Evolutionary conservation across 1,140 invertebrate species (phyloP).

Genomic region (Dendroctonus valens): DNA sequence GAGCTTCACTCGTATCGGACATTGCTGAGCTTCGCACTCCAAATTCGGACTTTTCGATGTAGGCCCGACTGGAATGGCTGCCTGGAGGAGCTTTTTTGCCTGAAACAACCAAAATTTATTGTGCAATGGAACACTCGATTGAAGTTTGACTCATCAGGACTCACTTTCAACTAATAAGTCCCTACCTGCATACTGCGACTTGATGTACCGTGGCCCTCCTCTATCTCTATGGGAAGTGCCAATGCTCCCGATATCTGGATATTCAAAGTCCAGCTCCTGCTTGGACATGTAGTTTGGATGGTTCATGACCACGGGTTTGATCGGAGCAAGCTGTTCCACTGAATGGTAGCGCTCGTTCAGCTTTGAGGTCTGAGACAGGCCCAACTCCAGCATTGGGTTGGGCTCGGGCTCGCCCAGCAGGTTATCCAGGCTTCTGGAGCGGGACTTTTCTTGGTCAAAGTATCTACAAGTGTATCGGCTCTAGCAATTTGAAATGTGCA

Average conservation of each 20-base stretch:
- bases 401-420: conserved; percentile 61
- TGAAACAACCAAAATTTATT: not conserved
- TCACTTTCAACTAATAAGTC: no score
- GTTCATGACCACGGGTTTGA: conserved; percentile 54
- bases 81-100: conserved; percentile 66
- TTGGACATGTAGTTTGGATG: conserved; percentile 58
- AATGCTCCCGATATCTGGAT: conserved; percentile 62
- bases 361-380: conserved; percentile 75
- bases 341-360: conserved; percentile 85
- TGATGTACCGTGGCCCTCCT: conserved; percentile 75
- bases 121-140: not conserved
- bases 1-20: conserved; percentile 92
- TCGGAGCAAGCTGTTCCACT: conserved; percentile 67
- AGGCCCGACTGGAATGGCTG: conserved; percentile 81
- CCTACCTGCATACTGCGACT: conserved; percentile 74
- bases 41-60: conserved; percentile 79
- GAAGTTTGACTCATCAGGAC: not conserved
- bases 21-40: conserved; percentile 83
- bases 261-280: conserved; percentile 65
- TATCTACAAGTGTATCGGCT: conserved; percentile 52
- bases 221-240: conserved; percentile 62
- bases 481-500: not conserved
- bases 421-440: conserved; percentile 81
- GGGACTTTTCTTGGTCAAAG: conserved; percentile 76
- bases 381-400: conserved; percentile 64